These are phyloP conservation scores for Eulemur macaco DNA, from an alignment of 2,113 vertebrate species.

Conservation along the genomic window DNA sequence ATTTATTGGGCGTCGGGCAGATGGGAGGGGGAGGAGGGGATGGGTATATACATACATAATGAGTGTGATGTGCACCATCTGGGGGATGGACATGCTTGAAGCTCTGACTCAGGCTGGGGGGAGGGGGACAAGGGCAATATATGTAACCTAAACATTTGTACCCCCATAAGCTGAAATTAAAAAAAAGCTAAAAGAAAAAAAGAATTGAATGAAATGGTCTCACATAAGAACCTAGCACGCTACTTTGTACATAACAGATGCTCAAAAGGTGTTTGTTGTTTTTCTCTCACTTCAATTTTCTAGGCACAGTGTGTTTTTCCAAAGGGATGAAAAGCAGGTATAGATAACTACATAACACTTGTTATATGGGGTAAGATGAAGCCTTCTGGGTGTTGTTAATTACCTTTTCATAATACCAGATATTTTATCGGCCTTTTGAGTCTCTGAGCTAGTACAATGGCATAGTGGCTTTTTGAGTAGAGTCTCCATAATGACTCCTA, in stretches of 20 bases:
- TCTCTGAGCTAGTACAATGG: not conserved
- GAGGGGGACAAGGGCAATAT: no score
- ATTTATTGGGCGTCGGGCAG: no score
- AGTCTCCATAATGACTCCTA: not conserved
- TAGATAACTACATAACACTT: not conserved
- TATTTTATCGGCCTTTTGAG: not conserved
- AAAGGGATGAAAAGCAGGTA: not conserved
- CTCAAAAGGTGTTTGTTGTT: not conserved
- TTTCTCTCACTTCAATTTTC: not conserved
- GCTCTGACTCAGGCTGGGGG: no score
- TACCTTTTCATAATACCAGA: not conserved
- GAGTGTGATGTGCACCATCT: no score
- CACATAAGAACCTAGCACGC: rapidly evolving
- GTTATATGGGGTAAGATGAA: not conserved
- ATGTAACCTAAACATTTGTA: no score
- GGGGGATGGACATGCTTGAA: no score
- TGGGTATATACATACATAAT: no score
- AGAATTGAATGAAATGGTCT: rapidly evolving
- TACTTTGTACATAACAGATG: rapidly evolving
- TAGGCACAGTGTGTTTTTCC: no score
- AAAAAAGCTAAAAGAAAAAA: no score
- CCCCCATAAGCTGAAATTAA: no score
- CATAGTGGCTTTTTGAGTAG: rapidly evolving
- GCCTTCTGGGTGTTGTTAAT: no score
- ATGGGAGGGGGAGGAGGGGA: no score